Evolutionary conservation across 1,140 invertebrate genomes (phyloP).

Genomic region (Trypoxylus dichotomus): DNA sequence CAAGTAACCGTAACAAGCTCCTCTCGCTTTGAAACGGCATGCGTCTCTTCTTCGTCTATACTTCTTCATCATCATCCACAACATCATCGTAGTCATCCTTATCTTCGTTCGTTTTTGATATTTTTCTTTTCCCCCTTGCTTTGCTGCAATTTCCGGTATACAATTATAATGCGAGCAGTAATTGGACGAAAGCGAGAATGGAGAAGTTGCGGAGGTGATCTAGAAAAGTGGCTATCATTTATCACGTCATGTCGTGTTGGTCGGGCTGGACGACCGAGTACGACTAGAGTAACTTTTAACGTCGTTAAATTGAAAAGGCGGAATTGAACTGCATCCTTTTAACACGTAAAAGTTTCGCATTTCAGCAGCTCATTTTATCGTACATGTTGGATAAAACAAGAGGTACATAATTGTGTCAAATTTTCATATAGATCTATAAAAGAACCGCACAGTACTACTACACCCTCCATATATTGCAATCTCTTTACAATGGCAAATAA

Average conservation of each 20-base stretch:
- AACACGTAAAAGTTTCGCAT: too few species aligned
- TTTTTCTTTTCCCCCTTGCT: slow-evolving; percentile 4
- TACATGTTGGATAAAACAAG: too few species aligned
- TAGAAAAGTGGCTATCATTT: slow-evolving; percentile 3
- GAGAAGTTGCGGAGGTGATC: slow-evolving; percentile 9
- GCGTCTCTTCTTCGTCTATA: not conserved
- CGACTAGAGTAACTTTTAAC: not conserved
- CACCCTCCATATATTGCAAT: too few species aligned
- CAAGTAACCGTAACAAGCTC: not conserved
- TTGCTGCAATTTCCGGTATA: slow-evolving; percentile 20
- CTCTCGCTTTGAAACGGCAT: not conserved
- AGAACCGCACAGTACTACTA: too few species aligned
- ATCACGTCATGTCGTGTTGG: not conserved
- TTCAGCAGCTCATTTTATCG: too few species aligned
- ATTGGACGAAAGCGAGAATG: slow-evolving; percentile 6
- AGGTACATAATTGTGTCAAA: too few species aligned
- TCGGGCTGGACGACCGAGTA: not conserved
- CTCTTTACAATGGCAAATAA: too few species aligned
- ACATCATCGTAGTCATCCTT: not conserved
- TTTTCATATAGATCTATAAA: too few species aligned
- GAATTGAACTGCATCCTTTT: too few species aligned
- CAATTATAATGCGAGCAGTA: slow-evolving; percentile 12
- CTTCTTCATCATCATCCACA: not conserved
- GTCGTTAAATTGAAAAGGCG: too few species aligned
- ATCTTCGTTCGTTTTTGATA: not conserved